Evolutionary conservation across 2,113 vertebrate species (phyloP), one percentile per base, ranked within the genome.

Genomic region (Apodemus sylvaticus): DNA sequence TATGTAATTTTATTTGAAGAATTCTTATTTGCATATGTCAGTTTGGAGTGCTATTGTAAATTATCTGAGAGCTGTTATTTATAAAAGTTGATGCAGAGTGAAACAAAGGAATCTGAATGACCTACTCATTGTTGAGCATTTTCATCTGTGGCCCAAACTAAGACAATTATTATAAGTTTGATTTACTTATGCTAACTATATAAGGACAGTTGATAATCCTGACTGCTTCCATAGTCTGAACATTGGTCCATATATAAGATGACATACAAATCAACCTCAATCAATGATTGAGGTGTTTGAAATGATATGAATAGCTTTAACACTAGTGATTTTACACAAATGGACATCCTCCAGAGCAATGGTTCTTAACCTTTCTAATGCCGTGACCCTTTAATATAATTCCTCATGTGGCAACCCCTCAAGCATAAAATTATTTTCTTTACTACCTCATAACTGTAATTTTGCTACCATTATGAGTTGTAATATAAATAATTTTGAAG

Each of bases 1-100:
- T 88, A 42, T 62, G 31, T 39, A 86, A 96, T 87, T 79, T 95
- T 73, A 86, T 60, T 87, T 83, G 29, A 77, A 83, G 86, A 86
- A 79, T 86, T 86, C 78, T 87, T 85, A 88, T 90, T 79, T 90
- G 48, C 58, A 58, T 70, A 48, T 74, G 20, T 74, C 42, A 96
- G 5, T 24, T 22, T 86, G 62, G 36, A 89, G 2, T 95, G 48
- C 91, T 78, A 91, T 11, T 13, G 6, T 76, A 31, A 78, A 4
- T 81, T 92, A 60, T 58, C 16, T 94, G 36, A 73, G n/a, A 73
- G 34, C 34, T 91, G 0, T 51, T 92, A 12, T 88, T 96, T 36
- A 91, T 77, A 62, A 3, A 45, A 53, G 39, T 12, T 77, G 26
- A 91, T 60, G 48, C 53, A 60, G 68, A 88, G 26, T 94, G 26